Evolutionary conservation across 2,113 vertebrate species (phyloP).

Genomic region (Osmerus mordax): DNA sequence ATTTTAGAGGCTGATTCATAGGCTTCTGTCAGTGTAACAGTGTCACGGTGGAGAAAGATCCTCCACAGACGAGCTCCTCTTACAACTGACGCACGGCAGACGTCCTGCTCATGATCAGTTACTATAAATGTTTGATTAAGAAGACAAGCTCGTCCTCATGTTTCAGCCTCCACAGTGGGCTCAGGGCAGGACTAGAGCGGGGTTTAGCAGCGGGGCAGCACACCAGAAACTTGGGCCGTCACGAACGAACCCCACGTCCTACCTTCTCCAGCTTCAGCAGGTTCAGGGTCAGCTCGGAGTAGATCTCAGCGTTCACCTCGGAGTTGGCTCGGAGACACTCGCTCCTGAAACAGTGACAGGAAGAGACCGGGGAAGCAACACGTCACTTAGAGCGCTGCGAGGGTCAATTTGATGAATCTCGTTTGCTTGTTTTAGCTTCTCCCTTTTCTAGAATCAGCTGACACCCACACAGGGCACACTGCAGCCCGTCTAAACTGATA

Average conservation of each 20-base stretch:
- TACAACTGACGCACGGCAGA: background rate
- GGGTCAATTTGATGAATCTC: no score
- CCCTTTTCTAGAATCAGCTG: no score
- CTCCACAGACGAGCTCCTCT: background rate
- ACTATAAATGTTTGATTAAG: conserved; percentile 60
- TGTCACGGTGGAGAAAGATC: background rate
- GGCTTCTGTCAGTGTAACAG: background rate
- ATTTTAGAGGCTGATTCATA: background rate
- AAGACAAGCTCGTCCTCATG: background rate
- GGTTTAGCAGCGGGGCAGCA: background rate
- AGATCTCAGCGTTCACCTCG: conserved; percentile 74
- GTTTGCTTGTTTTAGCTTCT: no score
- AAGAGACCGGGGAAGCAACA: no score
- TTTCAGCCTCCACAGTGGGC: conserved; percentile 13
- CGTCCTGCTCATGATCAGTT: conserved; percentile 28
- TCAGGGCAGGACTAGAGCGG: background rate
- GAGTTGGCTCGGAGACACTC: conserved; percentile 19
- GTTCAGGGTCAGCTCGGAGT: conserved; percentile 83
- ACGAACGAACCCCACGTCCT: conserved; percentile 5
- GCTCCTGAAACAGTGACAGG: conserved; percentile 22
- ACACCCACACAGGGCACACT: no score
- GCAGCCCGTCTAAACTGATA: no score
- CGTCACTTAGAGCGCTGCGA: no score
- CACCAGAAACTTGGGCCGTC: background rate
- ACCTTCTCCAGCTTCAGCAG: conserved; percentile 92